These are phyloP conservation scores for Centropristis striata DNA, from an alignment of 2,113 vertebrate genomes.

Conservation along the genomic window DNA sequence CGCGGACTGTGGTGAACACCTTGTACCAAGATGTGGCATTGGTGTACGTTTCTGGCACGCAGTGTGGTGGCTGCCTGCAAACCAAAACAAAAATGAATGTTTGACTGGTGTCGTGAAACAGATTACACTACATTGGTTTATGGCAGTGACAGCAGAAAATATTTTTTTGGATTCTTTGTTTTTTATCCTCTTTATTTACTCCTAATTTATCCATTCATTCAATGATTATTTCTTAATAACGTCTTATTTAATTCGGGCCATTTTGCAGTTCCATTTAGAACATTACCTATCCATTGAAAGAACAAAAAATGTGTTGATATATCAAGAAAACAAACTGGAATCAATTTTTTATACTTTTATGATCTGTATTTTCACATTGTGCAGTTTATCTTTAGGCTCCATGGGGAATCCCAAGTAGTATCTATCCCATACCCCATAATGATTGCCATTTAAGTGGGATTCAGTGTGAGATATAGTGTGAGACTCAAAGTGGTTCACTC, in stretches of 20 bases:
- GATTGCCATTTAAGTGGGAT: background rate
- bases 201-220: too few species aligned
- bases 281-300: background rate
- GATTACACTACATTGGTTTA: background rate
- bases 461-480: background rate
- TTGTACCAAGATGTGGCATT: conserved; percentile 98
- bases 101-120: background rate
- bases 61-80: conserved; percentile 94
- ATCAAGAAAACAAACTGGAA: background rate
- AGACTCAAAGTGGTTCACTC: background rate
- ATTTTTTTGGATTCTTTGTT: too few species aligned
- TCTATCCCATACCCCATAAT: background rate
- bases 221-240: too few species aligned
- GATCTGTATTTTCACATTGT: background rate
- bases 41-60: conserved; percentile 95
- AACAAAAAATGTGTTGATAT: background rate
- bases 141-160: background rate
- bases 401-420: background rate
- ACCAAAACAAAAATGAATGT: background rate
- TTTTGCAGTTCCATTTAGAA: background rate
- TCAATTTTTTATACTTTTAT: background rate
- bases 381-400: conserved; percentile 1
- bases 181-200: too few species aligned
- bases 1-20: conserved; percentile 95
- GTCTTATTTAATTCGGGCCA: too few species aligned